Conservation (phyloP, 2,797 vertebrate species). For the Helicolenus hilgendorfi region DNA sequence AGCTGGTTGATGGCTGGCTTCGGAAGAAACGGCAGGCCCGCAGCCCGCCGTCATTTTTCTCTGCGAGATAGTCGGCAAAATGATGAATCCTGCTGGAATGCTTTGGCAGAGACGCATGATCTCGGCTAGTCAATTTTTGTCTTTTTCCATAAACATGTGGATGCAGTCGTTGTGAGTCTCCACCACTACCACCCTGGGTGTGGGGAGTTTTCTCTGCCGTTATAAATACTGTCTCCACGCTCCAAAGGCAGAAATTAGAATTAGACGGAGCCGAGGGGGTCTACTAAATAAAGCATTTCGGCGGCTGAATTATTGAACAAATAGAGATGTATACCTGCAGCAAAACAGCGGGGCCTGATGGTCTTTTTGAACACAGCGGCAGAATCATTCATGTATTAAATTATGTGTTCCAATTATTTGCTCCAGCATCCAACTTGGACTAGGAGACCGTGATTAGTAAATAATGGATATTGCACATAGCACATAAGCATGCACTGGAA, state of each 20-base stretch:
- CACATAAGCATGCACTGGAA: background rate
- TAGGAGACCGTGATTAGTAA: constrained; percentile 36
- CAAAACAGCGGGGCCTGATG: constrained; percentile 60
- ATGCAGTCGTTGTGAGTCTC: constrained; percentile 39
- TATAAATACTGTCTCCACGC: constrained; percentile 57
- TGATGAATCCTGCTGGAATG: constrained; percentile 44
- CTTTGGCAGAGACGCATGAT: constrained; percentile 49
- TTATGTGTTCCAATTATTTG: constrained; percentile 68
- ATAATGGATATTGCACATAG: constrained; percentile 38
- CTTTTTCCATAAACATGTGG: constrained; percentile 55
- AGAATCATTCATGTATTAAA: constrained; percentile 77
- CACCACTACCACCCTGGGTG: constrained; percentile 23
- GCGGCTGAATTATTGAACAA: constrained; percentile 84
- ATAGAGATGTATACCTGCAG: constrained; percentile 85
- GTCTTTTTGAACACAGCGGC: constrained; percentile 59
- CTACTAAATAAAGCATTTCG: constrained; percentile 83
- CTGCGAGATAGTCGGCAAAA: constrained; percentile 47
- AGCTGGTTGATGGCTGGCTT: constrained; percentile 73
- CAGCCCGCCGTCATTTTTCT: constrained; percentile 45
- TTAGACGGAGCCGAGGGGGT: constrained; percentile 62
- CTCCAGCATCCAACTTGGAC: constrained; percentile 19
- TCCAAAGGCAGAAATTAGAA: constrained; percentile 71
- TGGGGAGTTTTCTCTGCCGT: constrained; percentile 31
- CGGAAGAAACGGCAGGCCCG: constrained; percentile 35
- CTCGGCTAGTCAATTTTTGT: constrained; percentile 20